Evolutionary conservation across 2,797 vertebrate species (phyloP).

Genomic region (Loriculus beryllinus): DNA sequence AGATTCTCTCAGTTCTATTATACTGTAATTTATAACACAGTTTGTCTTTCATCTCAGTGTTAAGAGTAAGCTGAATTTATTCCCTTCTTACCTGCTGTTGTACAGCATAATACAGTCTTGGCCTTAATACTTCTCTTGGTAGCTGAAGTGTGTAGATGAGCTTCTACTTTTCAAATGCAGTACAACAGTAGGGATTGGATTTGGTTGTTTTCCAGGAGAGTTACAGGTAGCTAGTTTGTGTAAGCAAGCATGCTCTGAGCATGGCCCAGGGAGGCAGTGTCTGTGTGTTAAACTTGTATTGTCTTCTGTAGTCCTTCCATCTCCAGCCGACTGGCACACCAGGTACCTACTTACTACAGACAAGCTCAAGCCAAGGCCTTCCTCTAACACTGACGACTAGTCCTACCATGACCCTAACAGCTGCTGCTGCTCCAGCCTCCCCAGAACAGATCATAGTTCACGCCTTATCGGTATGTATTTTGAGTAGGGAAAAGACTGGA

Average conservation of each 20-base stretch:
- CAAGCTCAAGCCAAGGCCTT: conserved; percentile 88
- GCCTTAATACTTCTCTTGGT: not conserved
- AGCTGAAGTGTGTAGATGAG: not conserved
- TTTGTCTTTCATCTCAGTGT: not conserved
- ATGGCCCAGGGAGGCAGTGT: not conserved
- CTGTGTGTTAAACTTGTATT: not conserved
- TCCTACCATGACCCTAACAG: conserved; percentile 88
- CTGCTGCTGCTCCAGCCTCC: conserved; percentile 87
- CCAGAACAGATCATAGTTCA: conserved; percentile 98
- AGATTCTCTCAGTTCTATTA: not conserved
- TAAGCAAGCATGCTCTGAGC: not conserved
- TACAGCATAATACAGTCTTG: not conserved
- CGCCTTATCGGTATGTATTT: conserved; percentile 85
- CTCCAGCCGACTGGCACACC: conserved; percentile 95
- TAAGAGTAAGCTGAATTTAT: not conserved
- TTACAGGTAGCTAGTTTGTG: not conserved
- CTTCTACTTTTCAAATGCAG: not conserved
- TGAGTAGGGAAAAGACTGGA: too few relatives aligned
- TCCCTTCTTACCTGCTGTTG: not conserved
- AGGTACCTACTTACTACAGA: conserved; percentile 94
- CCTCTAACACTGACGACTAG: conserved; percentile 86
- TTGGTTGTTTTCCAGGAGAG: not conserved
- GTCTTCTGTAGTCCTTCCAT: conserved; percentile 87
- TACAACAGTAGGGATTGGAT: not conserved
- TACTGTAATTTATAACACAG: not conserved